Percentiles rank a stretch among this genome's conserved stretches.
phyloP scores from a whole-genome alignment of 1,140 invertebrate genomes.

The Plectrocnemia conspersa region DNA sequence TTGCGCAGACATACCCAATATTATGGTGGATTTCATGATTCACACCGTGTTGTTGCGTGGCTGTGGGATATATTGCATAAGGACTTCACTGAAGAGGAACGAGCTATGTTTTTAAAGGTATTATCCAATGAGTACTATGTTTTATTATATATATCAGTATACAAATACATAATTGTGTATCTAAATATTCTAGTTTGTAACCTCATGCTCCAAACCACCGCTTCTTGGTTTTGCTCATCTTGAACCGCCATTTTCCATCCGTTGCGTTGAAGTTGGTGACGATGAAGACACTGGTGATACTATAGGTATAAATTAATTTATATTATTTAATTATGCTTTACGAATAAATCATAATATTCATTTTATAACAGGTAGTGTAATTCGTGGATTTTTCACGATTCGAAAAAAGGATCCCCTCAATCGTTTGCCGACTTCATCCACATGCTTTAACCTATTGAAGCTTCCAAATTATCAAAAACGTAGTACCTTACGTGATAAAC shows the following conservation, averaged over 20 bases:
- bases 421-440: slow-evolving; percentile 95
- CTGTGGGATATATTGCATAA: slow-evolving; percentile 97
- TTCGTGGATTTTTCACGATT: slow-evolving; percentile 97
- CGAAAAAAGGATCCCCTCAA: slow-evolving; percentile 92
- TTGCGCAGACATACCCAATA: slow-evolving; percentile 93
- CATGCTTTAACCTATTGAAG: slow-evolving; percentile 98
- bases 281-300: slow-evolving; percentile 98
- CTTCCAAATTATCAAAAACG: slow-evolving; percentile 98
- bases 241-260: slow-evolving; percentile 97
- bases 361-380: slow-evolving; percentile 74
- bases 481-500: slow-evolving; percentile 88
- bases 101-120: slow-evolving; percentile 88
- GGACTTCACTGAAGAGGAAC: slow-evolving; percentile 90
- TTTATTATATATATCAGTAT: slow-evolving; percentile 19
- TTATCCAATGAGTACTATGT: slow-evolving; percentile 15
- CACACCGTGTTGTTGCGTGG: slow-evolving; percentile 96
- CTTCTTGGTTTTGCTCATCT: slow-evolving; percentile 94
- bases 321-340: no score
- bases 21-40: slow-evolving; percentile 98
- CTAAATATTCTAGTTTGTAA: slow-evolving; percentile 83
- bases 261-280: slow-evolving; percentile 97
- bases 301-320: slow-evolving; percentile 67
- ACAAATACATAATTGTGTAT: slow-evolving; percentile 2
- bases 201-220: slow-evolving; percentile 97
- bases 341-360: slow-evolving; percentile 22